Evolutionary conservation across 2,113 vertebrate species (phyloP).

Genomic region (Acinonyx jubatus): DNA sequence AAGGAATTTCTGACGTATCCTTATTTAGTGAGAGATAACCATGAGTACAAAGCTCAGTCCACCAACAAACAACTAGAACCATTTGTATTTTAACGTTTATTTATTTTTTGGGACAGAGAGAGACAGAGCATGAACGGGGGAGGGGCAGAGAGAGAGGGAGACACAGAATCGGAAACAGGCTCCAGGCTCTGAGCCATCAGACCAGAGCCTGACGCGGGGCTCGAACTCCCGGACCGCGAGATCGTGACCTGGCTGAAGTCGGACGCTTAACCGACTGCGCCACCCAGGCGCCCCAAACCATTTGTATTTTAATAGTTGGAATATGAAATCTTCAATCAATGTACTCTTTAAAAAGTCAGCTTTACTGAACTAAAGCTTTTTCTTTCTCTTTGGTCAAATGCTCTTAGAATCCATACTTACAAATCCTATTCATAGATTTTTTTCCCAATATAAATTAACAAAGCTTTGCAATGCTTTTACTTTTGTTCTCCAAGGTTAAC

Average conservation of each 20-base stretch:
- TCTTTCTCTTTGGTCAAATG: neutral
- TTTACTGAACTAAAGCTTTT: neutral
- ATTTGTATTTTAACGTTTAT: neutral
- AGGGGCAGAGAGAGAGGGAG: too few species aligned
- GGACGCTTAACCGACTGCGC: too few species aligned
- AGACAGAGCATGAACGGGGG: too few species aligned
- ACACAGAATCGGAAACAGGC: too few species aligned
- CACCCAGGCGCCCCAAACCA: neutral
- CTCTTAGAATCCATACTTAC: neutral
- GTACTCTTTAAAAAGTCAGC: neutral
- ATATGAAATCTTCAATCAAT: constrained; percentile 2
- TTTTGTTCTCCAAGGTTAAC: neutral
- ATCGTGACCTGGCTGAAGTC: too few species aligned
- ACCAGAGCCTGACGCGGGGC: too few species aligned
- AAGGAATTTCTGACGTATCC: neutral
- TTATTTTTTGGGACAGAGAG: too few species aligned
- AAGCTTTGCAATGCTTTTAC: neutral
- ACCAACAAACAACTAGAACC: neutral
- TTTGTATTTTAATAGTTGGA: neutral
- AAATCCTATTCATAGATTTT: neutral
- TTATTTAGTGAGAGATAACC: neutral
- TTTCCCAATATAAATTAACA: neutral
- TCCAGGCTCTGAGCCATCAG: too few species aligned
- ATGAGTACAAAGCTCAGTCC: neutral
- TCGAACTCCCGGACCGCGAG: too few species aligned